Conservation (phyloP, 1,140 invertebrate species). For the Pseudoatta argentina region DNA sequence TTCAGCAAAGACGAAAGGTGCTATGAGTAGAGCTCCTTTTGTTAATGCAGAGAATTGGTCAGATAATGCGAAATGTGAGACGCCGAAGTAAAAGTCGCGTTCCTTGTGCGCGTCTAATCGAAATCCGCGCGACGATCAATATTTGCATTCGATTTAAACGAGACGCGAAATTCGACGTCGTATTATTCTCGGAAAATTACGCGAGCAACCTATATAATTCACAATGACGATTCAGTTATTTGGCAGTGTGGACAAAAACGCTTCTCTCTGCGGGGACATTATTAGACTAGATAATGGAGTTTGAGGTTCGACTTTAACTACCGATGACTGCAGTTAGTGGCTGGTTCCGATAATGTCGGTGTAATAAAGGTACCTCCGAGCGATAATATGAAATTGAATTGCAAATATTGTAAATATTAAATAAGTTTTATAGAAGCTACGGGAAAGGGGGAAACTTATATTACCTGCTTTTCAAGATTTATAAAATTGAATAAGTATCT, state of each 20-base stretch:
- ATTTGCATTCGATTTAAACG: conserved; percentile 56
- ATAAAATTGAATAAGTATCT: not conserved
- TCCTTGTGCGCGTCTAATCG: not conserved
- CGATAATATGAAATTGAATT: conserved; percentile 26
- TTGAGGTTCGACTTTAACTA: conserved; percentile 63
- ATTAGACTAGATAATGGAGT: conserved; percentile 70
- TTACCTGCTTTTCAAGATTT: not conserved
- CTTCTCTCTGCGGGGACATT: conserved; percentile 4
- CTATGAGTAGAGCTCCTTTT: conserved; percentile 48
- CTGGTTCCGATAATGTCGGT: conserved; percentile 20
- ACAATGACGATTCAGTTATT: conserved; percentile 56
- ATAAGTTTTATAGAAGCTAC: not conserved
- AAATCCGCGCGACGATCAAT: conserved; percentile 62
- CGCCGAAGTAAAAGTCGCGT: conserved; percentile 25
- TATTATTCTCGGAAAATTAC: conserved; percentile 66
- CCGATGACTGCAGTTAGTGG: conserved; percentile 28
- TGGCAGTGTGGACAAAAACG: conserved; percentile 50
- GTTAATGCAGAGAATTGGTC: conserved; percentile 52
- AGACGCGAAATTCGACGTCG: conserved; percentile 1
- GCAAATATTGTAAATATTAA: conserved; percentile 29
- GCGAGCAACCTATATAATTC: conserved; percentile 26
- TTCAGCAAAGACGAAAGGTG: not conserved
- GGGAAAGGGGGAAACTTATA: not conserved
- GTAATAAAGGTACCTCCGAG: conserved; percentile 59
- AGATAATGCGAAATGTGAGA: conserved; percentile 60